Evolutionary conservation across 2,888 invertebrate species (phyloP).

Genomic region (Bombyx huttoni): DNA sequence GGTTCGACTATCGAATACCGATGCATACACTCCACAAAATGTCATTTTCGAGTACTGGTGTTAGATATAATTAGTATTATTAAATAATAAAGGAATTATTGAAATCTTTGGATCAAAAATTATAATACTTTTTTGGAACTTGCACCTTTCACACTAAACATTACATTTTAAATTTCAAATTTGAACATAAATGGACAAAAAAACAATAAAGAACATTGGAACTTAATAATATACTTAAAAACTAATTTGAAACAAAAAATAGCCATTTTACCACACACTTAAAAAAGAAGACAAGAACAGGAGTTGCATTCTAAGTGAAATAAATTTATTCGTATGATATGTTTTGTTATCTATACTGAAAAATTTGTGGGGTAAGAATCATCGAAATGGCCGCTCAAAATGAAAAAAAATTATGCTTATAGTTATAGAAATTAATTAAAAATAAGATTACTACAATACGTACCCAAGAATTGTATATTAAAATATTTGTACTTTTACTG

Average conservation of each 20-base stretch:
- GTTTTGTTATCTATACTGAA: conserved; percentile 62
- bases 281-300: conserved; percentile 42
- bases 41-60: conserved; percentile 52
- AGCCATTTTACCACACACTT: conserved; percentile 53
- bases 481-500: conserved; percentile 89
- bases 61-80: conserved; percentile 18
- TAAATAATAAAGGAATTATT: conserved; percentile 48
- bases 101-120: conserved; percentile 69
- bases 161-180: conserved; percentile 50
- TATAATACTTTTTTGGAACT: conserved; percentile 63
- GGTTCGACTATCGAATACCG: conserved; percentile 64
- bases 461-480: conserved; percentile 75
- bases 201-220: conserved; percentile 48
- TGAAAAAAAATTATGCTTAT: conserved; percentile 69
- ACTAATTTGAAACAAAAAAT: conserved; percentile 57
- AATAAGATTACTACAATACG: conserved; percentile 70
- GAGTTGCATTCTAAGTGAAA: conserved; percentile 44
- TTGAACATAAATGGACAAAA: conserved; percentile 42
- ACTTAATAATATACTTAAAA: conserved; percentile 58
- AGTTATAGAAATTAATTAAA: conserved; percentile 66
- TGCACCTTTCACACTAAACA: conserved; percentile 59
- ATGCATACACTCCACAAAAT: conserved; percentile 63
- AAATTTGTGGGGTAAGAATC: conserved; percentile 57
- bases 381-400: conserved; percentile 57
- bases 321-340: conserved; percentile 63